Base-by-base conservation (phyloP, 2,113 vertebrate genomes). In the Podocnemis expansa region DNA sequence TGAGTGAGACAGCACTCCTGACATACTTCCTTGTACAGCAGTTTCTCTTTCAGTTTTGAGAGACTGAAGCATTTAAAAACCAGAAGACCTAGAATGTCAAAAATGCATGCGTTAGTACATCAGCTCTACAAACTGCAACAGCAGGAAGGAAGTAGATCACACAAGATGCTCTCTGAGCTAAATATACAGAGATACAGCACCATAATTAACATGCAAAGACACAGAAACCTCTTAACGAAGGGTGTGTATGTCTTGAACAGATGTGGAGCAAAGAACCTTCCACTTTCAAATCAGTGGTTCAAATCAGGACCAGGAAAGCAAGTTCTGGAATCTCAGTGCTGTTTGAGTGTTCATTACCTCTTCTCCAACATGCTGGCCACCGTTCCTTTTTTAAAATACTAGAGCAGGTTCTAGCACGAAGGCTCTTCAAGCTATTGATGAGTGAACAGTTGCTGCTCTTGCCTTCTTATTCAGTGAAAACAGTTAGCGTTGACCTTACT, bases 1-100 rank as follows among this genome's bases (percentile, higher is more conserved):
- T 94, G 82, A 10, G 84, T 70, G 82, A 0, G 1, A 90, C 91
- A 84, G 54, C 88, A 75, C 0, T 88, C 82, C 80, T 0, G 5
- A 93, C 84, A 85, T 55, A 90, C 88, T 81, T 89, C 91, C 85
- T 91, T 91, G 92, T 89, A 94, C 52, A 93, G 13, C 81, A 82
- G 89, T 1, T 85, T 92, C 84, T 87, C 58, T 84, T 80, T 85
- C 89, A 1, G 0, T 86, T 94, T 90, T 29, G 82, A 89, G 83
- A 90, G 87, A 84, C 89, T 96, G 91, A 89, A 43, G 13, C 73
- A 14, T 76, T 91, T 91, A 76, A 51, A 92, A 93, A 95, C 6
- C 47, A 38, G 29, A 27, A 45, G 29, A 88, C 81, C 55, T 43
- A 92, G 94, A 93, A 94, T 11, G 67, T 38, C 43, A 93, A 79